Conservation (phyloP, 2,113 vertebrate genomes). For the Chrysemys picta region DNA sequence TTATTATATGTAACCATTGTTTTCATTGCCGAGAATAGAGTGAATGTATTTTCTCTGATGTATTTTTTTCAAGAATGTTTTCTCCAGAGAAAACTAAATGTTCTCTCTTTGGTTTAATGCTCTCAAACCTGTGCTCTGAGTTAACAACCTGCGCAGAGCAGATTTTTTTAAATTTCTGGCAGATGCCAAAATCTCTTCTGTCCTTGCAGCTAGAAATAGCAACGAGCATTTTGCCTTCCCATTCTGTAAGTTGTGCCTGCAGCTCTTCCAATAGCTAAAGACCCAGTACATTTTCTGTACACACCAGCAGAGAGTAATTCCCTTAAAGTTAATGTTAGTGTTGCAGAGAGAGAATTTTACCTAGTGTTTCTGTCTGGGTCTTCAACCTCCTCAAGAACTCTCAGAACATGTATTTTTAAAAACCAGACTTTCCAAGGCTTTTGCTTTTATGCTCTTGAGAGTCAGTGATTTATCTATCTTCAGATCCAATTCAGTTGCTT, state of each 20-base stretch:
- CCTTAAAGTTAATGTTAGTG: not conserved
- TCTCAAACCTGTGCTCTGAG: not conserved
- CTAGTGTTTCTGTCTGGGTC: not conserved
- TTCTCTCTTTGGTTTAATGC: not conserved
- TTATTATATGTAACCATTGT: not conserved
- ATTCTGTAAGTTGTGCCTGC: not conserved
- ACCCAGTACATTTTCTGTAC: not conserved
- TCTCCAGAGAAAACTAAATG: not conserved
- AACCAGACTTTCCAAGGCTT: not conserved
- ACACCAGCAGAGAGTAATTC: not conserved
- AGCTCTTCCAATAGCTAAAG: not conserved
- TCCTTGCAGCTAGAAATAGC: not conserved
- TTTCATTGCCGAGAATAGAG: not conserved
- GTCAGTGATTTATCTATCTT: not conserved
- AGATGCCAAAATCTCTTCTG: not conserved
- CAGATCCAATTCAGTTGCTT: too few species aligned
- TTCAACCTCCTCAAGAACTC: not conserved
- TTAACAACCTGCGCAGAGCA: not conserved
- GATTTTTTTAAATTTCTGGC: not conserved
- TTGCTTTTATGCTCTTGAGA: not conserved
- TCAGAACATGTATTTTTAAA: not conserved
- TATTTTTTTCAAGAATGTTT: not conserved
- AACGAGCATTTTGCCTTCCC: not conserved
- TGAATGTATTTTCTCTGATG: not conserved
- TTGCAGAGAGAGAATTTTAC: not conserved